Evolutionary conservation across 37 sponge, comb jelly and placozoan species (phyloP).

Genomic region (Haliclona indistincta): DNA sequence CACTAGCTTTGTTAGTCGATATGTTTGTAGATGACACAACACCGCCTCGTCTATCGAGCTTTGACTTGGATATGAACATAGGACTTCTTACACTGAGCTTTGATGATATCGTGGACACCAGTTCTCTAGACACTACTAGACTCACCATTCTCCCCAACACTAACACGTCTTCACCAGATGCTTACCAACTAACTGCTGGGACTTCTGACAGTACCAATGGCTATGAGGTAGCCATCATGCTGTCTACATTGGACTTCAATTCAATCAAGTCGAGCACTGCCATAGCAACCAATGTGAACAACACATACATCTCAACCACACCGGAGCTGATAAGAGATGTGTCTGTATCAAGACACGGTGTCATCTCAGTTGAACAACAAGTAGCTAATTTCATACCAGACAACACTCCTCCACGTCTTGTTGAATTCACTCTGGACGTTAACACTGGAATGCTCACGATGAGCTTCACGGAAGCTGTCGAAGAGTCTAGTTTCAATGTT

Average conservation of each 20-base stretch:
- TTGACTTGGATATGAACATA: slow-evolving; percentile 71
- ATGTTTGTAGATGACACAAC: slow-evolving; percentile 56
- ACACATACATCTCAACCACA: slow-evolving; percentile 62
- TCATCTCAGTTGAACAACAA: slow-evolving; percentile 10
- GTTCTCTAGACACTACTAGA: slow-evolving; percentile 38
- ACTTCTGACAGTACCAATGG: slow-evolving; percentile 61
- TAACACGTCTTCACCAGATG: slow-evolving; percentile 10
- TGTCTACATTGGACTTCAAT: slow-evolving; percentile 67
- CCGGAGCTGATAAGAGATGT: slow-evolving; percentile 79
- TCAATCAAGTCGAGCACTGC: slow-evolving; percentile 66
- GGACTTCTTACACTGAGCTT: slow-evolving; percentile 58
- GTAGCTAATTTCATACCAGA: slow-evolving; percentile 63
- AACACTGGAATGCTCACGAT: slow-evolving; percentile 63
- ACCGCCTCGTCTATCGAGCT: slow-evolving; percentile 57
- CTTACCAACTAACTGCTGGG: slow-evolving; percentile 56
- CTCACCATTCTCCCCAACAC: slow-evolving; percentile 44
- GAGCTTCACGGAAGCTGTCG: slow-evolving; percentile 83
- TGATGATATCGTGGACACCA: slow-evolving; percentile 66
- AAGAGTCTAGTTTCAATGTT: slow-evolving; percentile 62
- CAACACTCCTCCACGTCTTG: slow-evolving; percentile 56
- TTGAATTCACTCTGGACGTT: slow-evolving; percentile 54
- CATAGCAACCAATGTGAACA: slow-evolving; percentile 51
- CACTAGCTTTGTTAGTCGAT: slow-evolving; percentile 8
- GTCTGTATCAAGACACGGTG: slow-evolving; percentile 33
- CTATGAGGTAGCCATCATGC: slow-evolving; percentile 37